These are phyloP conservation scores for Platycnemis pennipes DNA, from an alignment of 2,888 invertebrate genomes.

Conservation along the genomic window DNA sequence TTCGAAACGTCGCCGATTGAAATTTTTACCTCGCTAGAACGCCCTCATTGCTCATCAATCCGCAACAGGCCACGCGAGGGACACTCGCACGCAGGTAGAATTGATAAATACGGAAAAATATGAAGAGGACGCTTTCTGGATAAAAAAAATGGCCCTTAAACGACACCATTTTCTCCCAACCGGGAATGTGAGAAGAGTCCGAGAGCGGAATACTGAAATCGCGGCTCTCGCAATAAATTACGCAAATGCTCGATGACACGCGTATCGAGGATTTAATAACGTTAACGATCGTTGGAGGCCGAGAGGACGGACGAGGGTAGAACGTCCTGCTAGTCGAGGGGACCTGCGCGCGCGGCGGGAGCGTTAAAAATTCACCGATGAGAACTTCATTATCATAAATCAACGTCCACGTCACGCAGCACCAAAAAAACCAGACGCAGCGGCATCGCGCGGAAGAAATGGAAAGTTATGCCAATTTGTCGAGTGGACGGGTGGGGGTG, in stretches of 20 bases:
- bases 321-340: neutral
- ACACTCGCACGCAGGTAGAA: neutral
- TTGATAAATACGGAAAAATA: no score
- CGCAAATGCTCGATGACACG: neutral
- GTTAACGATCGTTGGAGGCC: neutral
- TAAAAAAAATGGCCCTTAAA: neutral
- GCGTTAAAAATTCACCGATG: neutral
- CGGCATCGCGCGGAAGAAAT: neutral
- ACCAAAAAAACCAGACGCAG: neutral
- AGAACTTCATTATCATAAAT: slow-evolving; percentile 27
- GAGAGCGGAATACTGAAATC: neutral
- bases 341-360: neutral
- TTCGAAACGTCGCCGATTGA: neutral
- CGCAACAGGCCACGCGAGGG: neutral
- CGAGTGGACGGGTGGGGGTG: neutral
- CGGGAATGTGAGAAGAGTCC: neutral
- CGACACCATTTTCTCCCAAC: neutral
- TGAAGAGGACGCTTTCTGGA: no score
- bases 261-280: neutral
- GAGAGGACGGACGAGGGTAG: neutral
- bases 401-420: neutral
- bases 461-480: neutral
- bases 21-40: neutral
- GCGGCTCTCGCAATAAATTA: neutral
- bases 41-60: neutral